phyloP scores from a whole-genome alignment of 2,888 invertebrate genomes.

The Julus scandinavius region DNA sequence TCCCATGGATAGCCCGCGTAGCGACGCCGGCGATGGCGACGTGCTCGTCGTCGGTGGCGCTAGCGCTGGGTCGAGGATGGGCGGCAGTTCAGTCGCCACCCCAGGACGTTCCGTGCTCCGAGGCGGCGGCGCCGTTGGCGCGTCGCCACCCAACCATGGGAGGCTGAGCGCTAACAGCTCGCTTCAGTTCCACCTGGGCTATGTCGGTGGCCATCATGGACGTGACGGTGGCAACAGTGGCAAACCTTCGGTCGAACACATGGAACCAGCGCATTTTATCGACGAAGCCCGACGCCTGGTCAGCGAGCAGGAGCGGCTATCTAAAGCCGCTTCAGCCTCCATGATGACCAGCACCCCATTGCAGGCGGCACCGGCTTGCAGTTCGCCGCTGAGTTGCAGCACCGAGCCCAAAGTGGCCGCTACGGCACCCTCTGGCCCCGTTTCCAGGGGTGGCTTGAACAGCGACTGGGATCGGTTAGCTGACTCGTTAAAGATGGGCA shows the following conservation, averaged over 20 bases:
- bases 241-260: constrained; percentile 57
- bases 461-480: constrained; percentile 85
- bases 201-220: background rate
- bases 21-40: constrained; percentile 43
- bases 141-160: background rate
- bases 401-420: constrained; percentile 62
- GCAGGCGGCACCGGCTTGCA: background rate
- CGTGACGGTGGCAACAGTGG: background rate
- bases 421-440: constrained; percentile 62
- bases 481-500: constrained; percentile 90
- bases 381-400: background rate
- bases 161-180: background rate
- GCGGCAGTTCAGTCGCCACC: background rate
- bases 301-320: constrained; percentile 81
- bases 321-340: constrained; percentile 61
- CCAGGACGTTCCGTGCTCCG: background rate
- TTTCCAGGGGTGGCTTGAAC: constrained; percentile 62
- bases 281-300: constrained; percentile 82
- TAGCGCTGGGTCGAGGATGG: background rate
- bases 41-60: constrained; percentile 27
- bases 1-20: constrained; percentile 42
- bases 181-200: background rate
- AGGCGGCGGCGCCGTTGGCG: background rate
- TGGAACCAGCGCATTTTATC: constrained; percentile 75
- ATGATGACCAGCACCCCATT: constrained; percentile 61